These are phyloP conservation scores for Aelia acuminata DNA, from an alignment of 2,888 invertebrate genomes.

Conservation along the genomic window DNA sequence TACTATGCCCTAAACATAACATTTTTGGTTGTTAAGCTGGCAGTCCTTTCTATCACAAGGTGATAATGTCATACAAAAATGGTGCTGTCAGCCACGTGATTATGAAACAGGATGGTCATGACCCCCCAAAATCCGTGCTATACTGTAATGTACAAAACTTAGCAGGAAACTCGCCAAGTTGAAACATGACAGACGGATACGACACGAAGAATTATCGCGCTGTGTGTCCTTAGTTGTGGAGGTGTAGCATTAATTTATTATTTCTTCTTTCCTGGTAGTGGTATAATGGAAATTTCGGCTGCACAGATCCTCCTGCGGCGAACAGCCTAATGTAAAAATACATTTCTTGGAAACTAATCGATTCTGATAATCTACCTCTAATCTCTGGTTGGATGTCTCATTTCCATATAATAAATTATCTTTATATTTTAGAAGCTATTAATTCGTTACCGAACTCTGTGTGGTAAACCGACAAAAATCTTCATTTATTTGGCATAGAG, in stretches of 20 bases:
- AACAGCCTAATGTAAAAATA: neutral
- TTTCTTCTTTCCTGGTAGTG: neutral
- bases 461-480: neutral
- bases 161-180: too few species aligned
- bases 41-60: too few species aligned
- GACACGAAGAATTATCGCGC: neutral
- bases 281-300: neutral
- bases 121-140: too few species aligned
- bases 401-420: neutral
- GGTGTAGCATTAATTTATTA: neutral
- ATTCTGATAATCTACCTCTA: neutral
- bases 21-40: too few species aligned
- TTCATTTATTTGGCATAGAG: neutral
- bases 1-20: too few species aligned
- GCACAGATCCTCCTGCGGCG: neutral
- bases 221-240: neutral
- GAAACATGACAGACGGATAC: neutral
- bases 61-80: too few species aligned
- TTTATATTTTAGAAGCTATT: neutral
- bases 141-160: too few species aligned
- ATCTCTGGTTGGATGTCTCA: neutral
- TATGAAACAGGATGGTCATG: too few species aligned
- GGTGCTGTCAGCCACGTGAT: too few species aligned
- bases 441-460: neutral
- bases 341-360: slow-evolving; percentile 5